Base-by-base conservation (phyloP, 2,888 invertebrate species). In the Oxystoma pomonae region DNA sequence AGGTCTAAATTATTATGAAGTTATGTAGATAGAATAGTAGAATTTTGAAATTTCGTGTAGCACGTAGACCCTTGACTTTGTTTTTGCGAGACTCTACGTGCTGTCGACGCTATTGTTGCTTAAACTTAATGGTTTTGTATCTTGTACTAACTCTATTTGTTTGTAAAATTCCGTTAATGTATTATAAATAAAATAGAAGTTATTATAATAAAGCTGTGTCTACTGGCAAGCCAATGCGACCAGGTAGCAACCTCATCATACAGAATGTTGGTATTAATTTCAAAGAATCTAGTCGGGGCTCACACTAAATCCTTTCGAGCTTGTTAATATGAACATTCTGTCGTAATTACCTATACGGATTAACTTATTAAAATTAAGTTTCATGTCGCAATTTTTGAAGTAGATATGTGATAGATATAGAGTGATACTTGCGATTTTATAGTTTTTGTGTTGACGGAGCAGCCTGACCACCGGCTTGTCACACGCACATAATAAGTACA, bases 151-250 rank as follows among this genome's bases (percentile, higher is more conserved):
- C 66, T 64, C 65, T 58, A 64, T 67, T 67, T 67, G 51, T 63
- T 67, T 62, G 65, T 65, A 63, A 65, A 58, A 65, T 35, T 63
- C 60, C 64, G 60, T 63, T 67, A 35, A 35, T 35, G 35, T 35
- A 35, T 35, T 35, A 35, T 35, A 35, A 35, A 35, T 35, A 35
- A 35, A 72, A 72, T 77, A 78, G 61, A 49, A 67, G n/a, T 59
- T 63, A 67, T 55, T 73, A 71, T 78, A 77, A 74, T 78, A 75
- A 61, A 78, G 77, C 75, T 80, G 79, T 79, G 79, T 78, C 77
- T 77, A 77, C 76, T 75, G 77, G 77, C 70, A 71, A 67, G 69
- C 68, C 69, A 67, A 69, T 67, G 64, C 65, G 69, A 72, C 70
- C 35, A 71, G 69, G 68, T 67, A 63, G 62, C 65, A 35, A 35